Evolutionary conservation across 1,140 invertebrate species (phyloP).

Genomic region (Tetramorium parvispinum): DNA sequence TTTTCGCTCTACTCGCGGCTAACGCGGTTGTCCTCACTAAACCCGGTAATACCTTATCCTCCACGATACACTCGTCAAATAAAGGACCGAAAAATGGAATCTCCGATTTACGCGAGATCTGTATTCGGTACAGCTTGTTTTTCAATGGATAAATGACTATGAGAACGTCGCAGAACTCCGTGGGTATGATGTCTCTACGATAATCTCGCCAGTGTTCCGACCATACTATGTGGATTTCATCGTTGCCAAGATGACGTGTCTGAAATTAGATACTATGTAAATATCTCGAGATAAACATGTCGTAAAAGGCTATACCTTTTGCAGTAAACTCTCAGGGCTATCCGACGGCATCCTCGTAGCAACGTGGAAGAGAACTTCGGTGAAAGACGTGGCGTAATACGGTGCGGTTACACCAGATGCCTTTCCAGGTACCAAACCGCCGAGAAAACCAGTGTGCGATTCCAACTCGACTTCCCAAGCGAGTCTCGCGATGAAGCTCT

Average conservation of each 20-base stretch:
- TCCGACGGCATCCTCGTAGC: conserved; percentile 98
- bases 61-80: conserved; percentile 97
- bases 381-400: conserved; percentile 97
- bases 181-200: conserved; percentile 98
- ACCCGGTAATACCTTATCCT: conserved; percentile 93
- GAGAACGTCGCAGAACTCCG: conserved; percentile 99
- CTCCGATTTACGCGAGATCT: conserved; percentile 86
- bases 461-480: conserved; percentile 99
- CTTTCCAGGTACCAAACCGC: conserved; percentile 96
- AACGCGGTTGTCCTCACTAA: conserved; percentile 96
- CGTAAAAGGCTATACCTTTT: conserved; percentile 89
- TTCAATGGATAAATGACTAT: conserved; percentile 98
- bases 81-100: conserved; percentile 98
- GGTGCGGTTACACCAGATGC: conserved; percentile 96
- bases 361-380: conserved; percentile 96
- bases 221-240: conserved; percentile 99
- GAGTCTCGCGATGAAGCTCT: conserved; percentile 96
- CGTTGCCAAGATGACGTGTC: conserved; percentile 98
- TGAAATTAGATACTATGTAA: conserved; percentile 80
- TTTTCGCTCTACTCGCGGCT: conserved; percentile 96
- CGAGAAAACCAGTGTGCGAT: conserved; percentile 97
- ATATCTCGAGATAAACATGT: neutral
- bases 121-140: conserved; percentile 86
- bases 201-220: conserved; percentile 98
- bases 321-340: conserved; percentile 93